phyloP scores from a whole-genome alignment of 2,797 vertebrate genomes.

The Sebastes itinus region DNA sequence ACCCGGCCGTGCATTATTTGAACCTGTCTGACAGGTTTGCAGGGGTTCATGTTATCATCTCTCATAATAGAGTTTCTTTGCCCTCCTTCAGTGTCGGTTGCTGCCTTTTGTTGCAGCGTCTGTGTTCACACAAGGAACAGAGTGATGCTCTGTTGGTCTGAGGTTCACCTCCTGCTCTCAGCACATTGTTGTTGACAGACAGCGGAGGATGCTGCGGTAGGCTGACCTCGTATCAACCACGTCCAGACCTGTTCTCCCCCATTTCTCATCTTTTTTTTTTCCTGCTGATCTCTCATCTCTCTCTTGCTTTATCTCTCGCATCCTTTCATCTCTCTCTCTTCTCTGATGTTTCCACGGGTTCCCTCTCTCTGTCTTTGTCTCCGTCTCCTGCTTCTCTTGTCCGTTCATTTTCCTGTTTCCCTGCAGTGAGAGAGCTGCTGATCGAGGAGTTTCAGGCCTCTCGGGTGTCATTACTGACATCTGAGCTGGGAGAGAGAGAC shows the following conservation, averaged over 20 bases:
- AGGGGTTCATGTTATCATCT: conserved; percentile 32
- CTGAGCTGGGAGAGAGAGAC: conserved; percentile 45
- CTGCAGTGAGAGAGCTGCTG: conserved; percentile 68
- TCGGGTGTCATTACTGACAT: conserved; percentile 66
- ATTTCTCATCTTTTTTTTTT: not conserved
- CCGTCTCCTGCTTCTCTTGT: not conserved
- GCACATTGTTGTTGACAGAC: conserved; percentile 29
- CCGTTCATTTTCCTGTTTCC: conserved; percentile 36
- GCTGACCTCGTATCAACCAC: not conserved
- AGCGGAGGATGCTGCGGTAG: conserved; percentile 6
- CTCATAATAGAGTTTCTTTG: conserved; percentile 22
- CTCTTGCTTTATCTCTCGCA: not conserved
- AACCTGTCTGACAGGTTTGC: conserved; percentile 59
- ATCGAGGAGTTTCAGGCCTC: conserved; percentile 66
- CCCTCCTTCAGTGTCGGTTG: conserved; percentile 10
- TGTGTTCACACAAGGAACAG: conserved; percentile 29
- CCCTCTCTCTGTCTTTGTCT: conserved; percentile 3
- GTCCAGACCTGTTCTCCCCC: not conserved
- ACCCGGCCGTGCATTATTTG: not conserved
- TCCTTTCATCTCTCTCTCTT: not conserved
- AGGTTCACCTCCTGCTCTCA: conserved; percentile 6
- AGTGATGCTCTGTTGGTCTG: conserved; percentile 23
- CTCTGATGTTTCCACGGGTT: not conserved
- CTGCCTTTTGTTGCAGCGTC: conserved; percentile 40
- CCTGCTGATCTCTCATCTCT: conserved; percentile 16